Percentiles rank a stretch among this genome's conserved stretches.
These are phyloP conservation scores for Eupsittula cactorum DNA, from an alignment of 2,113 vertebrate genomes.

Conservation along the genomic window DNA sequence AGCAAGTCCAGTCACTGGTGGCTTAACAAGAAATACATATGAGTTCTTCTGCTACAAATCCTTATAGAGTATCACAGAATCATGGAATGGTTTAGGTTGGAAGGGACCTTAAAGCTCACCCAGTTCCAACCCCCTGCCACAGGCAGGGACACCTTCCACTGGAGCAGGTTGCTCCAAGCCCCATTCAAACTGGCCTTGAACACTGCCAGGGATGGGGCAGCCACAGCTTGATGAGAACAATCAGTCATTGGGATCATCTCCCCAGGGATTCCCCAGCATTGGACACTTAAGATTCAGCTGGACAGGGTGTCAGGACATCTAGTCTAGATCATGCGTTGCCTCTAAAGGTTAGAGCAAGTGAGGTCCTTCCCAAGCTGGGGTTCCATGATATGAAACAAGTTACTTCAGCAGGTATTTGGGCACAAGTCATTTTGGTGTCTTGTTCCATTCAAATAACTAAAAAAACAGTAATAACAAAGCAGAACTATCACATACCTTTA, in stretches of 20 bases:
- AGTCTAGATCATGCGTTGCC: not conserved
- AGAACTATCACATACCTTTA: not conserved
- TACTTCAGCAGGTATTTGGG: not conserved
- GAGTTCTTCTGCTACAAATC: not conserved
- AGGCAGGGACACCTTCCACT: not conserved
- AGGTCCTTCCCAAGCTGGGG: not conserved
- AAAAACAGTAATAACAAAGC: not conserved
- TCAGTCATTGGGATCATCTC: not conserved
- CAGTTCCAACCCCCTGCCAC: not conserved
- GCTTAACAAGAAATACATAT: not conserved
- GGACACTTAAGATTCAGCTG: not conserved
- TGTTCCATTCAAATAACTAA: not conserved
- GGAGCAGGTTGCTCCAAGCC: fast-evolving
- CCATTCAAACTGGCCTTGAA: not conserved
- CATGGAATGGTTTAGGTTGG: not conserved
- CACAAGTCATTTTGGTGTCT: not conserved
- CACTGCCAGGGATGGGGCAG: not conserved
- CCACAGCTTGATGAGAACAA: not conserved
- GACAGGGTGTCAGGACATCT: not conserved
- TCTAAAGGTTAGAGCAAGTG: not conserved
- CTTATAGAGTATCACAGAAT: not conserved
- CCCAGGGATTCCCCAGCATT: not conserved
- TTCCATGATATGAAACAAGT: not conserved
- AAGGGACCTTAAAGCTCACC: not conserved
- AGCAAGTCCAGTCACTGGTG: not conserved